These are phyloP conservation scores for Caenorhabditis sulstoni DNA, from an alignment of 2,888 invertebrate genomes.

Conservation along the genomic window DNA sequence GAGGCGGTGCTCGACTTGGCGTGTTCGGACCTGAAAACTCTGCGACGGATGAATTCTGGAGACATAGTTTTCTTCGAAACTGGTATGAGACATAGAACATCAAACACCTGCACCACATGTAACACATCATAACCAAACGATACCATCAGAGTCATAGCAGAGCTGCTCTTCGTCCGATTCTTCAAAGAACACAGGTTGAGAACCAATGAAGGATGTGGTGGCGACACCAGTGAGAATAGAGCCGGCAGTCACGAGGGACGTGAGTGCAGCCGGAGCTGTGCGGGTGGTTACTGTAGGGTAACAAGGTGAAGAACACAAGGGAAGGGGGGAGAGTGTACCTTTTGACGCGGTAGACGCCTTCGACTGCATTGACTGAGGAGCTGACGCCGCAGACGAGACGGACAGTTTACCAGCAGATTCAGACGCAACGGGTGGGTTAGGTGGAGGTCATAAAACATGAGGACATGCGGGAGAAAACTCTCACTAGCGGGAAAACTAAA, in stretches of 20 bases:
- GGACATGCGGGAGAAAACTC: background rate
- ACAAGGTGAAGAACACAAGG: background rate
- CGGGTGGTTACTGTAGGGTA: conserved; percentile 58
- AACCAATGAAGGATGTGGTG: conserved; percentile 15
- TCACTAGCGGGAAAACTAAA: background rate
- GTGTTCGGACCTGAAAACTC: conserved; percentile 36
- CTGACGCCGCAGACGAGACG: conserved; percentile 14
- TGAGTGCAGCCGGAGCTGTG: conserved; percentile 45
- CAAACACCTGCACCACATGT: background rate
- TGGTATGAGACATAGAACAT: too few relatives aligned
- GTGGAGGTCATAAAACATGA: conserved; percentile 13
- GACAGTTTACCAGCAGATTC: conserved; percentile 28
- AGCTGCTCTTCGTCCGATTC: conserved; percentile 40
- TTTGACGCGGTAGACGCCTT: conserved; percentile 35
- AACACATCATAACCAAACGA: conserved; percentile 7
- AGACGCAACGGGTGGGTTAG: conserved; percentile 15
- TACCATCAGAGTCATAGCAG: conserved; percentile 36
- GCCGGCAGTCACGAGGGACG: conserved; percentile 43
- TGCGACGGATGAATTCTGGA: background rate
- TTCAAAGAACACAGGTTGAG: conserved; percentile 26
- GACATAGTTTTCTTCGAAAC: too few relatives aligned
- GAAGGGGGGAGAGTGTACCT: conserved; percentile 23
- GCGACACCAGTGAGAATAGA: conserved; percentile 58
- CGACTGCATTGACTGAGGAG: conserved; percentile 12
- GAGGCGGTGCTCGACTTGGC: conserved; percentile 35